A percentile compares a stretch with the other conserved stretches of the same genome.
phyloP scores from a whole-genome alignment of 2,113 vertebrate species.

The Oncorhynchus tshawytscha region DNA sequence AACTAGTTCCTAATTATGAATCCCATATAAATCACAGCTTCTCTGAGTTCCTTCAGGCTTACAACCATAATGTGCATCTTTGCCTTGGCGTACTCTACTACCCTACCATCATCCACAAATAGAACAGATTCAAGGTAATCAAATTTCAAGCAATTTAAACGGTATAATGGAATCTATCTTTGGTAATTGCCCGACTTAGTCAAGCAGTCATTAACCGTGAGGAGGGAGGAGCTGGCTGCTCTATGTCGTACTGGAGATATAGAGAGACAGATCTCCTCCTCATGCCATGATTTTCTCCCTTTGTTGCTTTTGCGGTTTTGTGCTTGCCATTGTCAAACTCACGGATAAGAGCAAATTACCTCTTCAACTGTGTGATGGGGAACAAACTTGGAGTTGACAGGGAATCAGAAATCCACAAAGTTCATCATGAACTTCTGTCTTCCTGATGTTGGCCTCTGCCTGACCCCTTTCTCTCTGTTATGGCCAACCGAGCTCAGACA shows the following conservation, averaged over 20 bases:
- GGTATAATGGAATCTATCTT: conserved; percentile 50
- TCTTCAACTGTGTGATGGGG: not conserved
- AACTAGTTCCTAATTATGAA: not conserved
- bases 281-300: not conserved
- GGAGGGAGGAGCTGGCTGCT: conserved; percentile 31
- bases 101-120: conserved; percentile 28
- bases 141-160: conserved; percentile 55
- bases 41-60: not conserved
- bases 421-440: not conserved
- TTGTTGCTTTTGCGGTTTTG: not conserved
- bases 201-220: conserved; percentile 52
- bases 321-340: not conserved
- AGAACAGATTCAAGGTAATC: conserved; percentile 57
- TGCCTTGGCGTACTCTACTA: not conserved
- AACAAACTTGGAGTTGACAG: not conserved
- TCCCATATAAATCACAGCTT: not conserved
- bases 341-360: not conserved
- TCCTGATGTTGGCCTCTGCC: not conserved
- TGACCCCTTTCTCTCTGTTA: not conserved
- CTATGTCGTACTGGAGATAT: conserved; percentile 24
- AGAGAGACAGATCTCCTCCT: conserved; percentile 18
- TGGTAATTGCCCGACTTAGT: conserved; percentile 61
- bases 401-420: not conserved
- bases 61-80: not conserved
- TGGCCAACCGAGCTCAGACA: not conserved